These are phyloP conservation scores for Trisateles emortualis DNA, from an alignment of 2,888 invertebrate genomes.

Conservation along the genomic window DNA sequence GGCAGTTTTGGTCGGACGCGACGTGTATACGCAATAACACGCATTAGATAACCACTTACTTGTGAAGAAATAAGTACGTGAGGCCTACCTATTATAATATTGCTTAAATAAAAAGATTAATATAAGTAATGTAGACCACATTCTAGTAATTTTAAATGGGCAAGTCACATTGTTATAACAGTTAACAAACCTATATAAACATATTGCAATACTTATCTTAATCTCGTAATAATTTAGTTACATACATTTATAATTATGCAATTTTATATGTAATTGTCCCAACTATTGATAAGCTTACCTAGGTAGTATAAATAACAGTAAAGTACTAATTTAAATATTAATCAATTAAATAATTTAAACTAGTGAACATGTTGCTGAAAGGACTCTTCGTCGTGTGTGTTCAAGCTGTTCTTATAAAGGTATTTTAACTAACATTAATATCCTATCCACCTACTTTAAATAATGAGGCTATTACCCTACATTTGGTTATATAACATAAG, in stretches of 20 bases:
- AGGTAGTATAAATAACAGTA: constrained; percentile 34
- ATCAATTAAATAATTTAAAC: background rate
- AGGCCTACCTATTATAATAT: background rate
- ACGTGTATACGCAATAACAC: too few species aligned
- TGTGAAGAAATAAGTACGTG: background rate
- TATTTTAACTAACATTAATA: too few species aligned
- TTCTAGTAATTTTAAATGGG: background rate
- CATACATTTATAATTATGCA: constrained; percentile 18
- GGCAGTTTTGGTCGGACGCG: too few species aligned
- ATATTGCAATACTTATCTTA: constrained; percentile 26
- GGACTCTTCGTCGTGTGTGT: constrained; percentile 32
- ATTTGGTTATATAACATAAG: too few species aligned
- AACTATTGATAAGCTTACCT: constrained; percentile 31
- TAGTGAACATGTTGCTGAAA: constrained; percentile 30
- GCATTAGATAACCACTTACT: background rate
- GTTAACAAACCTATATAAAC: background rate
- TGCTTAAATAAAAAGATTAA: background rate
- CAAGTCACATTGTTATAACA: too few species aligned
- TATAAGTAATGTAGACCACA: background rate
- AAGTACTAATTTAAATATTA: background rate
- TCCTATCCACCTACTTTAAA: too few species aligned
- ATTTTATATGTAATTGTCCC: constrained; percentile 25
- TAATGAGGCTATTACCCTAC: too few species aligned
- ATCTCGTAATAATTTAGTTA: constrained; percentile 18
- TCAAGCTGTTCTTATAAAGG: constrained; percentile 28